Percentiles rank a stretch among this genome's conserved stretches.
Conservation (phyloP, 2,113 vertebrate species). For the Paramormyrops kingsleyae region DNA sequence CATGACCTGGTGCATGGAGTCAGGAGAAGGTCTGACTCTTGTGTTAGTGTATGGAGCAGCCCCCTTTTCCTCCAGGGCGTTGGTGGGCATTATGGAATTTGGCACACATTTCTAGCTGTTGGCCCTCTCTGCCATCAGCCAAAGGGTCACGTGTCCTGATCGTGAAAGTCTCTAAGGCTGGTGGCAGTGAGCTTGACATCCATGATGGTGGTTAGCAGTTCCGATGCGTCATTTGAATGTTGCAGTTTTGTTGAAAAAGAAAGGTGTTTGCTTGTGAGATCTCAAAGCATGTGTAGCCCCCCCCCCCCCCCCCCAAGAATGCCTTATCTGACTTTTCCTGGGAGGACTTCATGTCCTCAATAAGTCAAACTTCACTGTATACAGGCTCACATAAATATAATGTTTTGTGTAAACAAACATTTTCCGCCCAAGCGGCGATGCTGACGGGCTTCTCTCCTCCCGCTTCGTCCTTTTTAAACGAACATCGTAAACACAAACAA, state of each 20-base stretch:
- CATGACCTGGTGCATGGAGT: neutral
- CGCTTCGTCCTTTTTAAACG: neutral
- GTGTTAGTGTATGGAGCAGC: neutral
- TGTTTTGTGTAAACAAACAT: conserved; percentile 15
- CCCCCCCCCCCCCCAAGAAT: neutral
- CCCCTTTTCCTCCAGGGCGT: neutral
- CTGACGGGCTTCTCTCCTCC: conserved; percentile 15
- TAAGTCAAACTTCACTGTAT: conserved; percentile 2
- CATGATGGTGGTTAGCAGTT: neutral
- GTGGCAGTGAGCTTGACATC: neutral
- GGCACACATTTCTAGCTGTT: neutral
- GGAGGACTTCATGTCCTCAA: neutral
- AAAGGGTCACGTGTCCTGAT: neutral
- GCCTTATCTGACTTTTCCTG: neutral
- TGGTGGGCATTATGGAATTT: neutral
- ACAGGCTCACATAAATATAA: conserved; percentile 10
- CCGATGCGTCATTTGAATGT: neutral
- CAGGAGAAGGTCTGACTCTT: neutral
- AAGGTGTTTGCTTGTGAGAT: neutral
- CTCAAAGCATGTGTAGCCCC: neutral
- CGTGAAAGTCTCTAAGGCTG: neutral
- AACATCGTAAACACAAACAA: conserved; percentile 35
- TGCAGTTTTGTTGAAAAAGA: neutral
- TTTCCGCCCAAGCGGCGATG: neutral
- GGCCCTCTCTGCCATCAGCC: neutral